Evolutionary conservation across 2,888 invertebrate species (phyloP).

Genomic region (Agrotis exclamationis): DNA sequence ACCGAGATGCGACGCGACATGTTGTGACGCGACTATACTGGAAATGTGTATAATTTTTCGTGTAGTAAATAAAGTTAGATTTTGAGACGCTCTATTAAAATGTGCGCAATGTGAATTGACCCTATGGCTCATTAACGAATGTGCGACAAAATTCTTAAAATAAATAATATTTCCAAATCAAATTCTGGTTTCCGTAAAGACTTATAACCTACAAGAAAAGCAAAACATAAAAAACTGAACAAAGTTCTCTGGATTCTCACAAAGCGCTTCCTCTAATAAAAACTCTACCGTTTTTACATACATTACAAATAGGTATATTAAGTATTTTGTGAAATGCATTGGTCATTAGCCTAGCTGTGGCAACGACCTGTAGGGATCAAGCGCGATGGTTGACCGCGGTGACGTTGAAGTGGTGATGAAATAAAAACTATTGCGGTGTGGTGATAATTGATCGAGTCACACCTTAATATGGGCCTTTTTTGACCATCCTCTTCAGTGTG

Average conservation of each 20-base stretch:
- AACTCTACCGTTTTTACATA: conserved; percentile 40
- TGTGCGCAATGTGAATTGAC: too few species aligned
- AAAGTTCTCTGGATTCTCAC: conserved; percentile 10
- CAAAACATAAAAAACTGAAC: background rate
- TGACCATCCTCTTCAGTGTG: background rate
- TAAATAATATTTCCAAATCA: background rate
- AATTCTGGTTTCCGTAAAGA: background rate
- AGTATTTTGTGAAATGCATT: conserved; percentile 59
- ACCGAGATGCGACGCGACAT: too few species aligned
- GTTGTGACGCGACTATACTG: too few species aligned
- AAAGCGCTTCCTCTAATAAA: conserved; percentile 31
- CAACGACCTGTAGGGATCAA: conserved; percentile 77
- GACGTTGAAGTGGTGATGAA: conserved; percentile 58
- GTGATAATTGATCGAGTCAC: conserved; percentile 40
- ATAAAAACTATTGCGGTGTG: conserved; percentile 52
- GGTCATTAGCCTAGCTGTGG: conserved; percentile 70
- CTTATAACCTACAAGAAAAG: background rate
- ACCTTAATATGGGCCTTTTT: conserved; percentile 2
- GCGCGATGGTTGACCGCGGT: conserved; percentile 68
- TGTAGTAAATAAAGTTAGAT: too few species aligned
- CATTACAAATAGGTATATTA: conserved; percentile 45
- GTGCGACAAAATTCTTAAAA: background rate
- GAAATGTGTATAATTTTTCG: too few species aligned
- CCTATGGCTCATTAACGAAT: background rate
- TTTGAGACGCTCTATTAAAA: too few species aligned